Evolutionary conservation across 2,113 vertebrate species (phyloP), one percentile per base, ranked within the genome.

Genomic region (Mola mola): DNA sequence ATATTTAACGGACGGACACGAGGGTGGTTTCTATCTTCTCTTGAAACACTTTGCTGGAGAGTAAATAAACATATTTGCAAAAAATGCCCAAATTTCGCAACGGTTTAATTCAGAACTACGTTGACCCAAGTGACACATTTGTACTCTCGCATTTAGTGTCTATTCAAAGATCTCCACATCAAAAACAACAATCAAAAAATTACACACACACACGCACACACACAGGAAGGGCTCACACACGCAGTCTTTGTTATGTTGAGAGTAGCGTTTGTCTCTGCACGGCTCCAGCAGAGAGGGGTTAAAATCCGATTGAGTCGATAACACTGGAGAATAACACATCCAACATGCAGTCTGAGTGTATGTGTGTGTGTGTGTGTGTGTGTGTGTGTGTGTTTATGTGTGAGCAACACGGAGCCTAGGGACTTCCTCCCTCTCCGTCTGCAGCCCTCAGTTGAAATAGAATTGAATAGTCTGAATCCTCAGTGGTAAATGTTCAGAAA

Each of bases 401-500:
- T 43, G 75, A 64, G 78, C 73, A 87, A 77, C 82, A 77, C 51
- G 81, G 81, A 72, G 76, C 78, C 83, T 43, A 46, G 88, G 87
- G 88, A 91, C 85, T 86, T 80, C 73, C 73, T 83, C 81, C 84
- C 82, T 83, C 79, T 79, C 66, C 63, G 66, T 80, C 79, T 82
- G 71, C 82, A 87, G 81, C 76, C 82, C 75, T 72, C 86, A 86
- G 89, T 88, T 89, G 84, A 90, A 89, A 90, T 81, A 81, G 83
- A 89, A 91, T 87, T 86, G 83, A 88, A 88, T 81, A 85, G 86
- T 89, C 84, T 82, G 85, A 88, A 90, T 87, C 60, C 88, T 91
- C 83, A 70, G 63, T 79, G 82, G 81, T 80, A 76, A 89, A 87
- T 70, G 66, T 84, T 87, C 84, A 88, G 83, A 82, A 85, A 85